Percentiles rank a stretch among this genome's conserved stretches.
Evolutionary conservation across 2,888 invertebrate genomes (phyloP).

Genomic region (Caenorhabditis sp.): DNA sequence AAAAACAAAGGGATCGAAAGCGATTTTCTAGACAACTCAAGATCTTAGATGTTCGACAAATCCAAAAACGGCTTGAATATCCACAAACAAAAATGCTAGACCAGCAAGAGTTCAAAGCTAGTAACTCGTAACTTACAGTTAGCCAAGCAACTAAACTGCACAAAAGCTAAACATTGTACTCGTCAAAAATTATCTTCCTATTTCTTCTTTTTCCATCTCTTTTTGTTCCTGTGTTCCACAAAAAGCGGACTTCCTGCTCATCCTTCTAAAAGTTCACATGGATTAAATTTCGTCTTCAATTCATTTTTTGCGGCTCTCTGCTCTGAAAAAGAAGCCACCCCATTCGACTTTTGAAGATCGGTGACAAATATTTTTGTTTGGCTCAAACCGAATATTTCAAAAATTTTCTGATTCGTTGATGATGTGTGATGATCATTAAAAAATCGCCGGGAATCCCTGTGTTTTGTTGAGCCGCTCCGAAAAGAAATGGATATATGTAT

Average conservation of each 20-base stretch:
- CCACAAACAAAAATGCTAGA: too few relatives aligned
- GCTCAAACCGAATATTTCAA: background rate
- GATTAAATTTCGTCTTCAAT: constrained; percentile 12
- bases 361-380: background rate
- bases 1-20: too few relatives aligned
- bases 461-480: constrained; percentile 24
- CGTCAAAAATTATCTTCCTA: too few relatives aligned
- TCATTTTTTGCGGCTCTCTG: background rate
- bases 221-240: background rate
- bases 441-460: constrained; percentile 4
- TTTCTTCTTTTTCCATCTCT: background rate
- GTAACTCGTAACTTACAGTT: too few relatives aligned
- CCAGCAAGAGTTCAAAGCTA: too few relatives aligned
- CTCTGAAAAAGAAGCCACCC: constrained; percentile 6
- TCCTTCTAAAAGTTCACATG: constrained; percentile 6
- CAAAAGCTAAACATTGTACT: too few relatives aligned
- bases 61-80: too few relatives aligned
- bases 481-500: constrained; percentile 12
- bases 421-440: constrained; percentile 16
- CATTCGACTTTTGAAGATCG: constrained; percentile 5
- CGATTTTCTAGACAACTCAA: too few relatives aligned
- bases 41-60: too few relatives aligned
- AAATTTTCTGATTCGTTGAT: background rate
- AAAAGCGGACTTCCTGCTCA: background rate
- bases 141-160: too few relatives aligned